phyloP scores from a whole-genome alignment of 1,140 invertebrate genomes.

The Pseudomyrmex concolor region DNA sequence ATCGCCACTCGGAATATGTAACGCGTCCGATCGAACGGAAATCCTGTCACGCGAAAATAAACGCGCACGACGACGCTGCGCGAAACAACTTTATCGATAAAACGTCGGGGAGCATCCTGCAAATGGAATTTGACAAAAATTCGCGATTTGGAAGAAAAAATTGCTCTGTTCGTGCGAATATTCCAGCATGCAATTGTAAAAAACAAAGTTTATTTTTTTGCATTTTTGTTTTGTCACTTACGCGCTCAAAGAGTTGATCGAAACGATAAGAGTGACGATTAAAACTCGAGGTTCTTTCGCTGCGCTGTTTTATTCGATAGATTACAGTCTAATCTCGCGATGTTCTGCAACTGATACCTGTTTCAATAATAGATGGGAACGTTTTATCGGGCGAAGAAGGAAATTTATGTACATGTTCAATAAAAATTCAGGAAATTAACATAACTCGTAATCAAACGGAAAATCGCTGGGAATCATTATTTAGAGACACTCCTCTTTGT shows the following conservation, averaged over 20 bases:
- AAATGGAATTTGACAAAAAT: constrained; percentile 13
- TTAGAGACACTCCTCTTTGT: not conserved
- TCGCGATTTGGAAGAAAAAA: not conserved
- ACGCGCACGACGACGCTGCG: not conserved
- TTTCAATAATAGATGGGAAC: constrained; percentile 21
- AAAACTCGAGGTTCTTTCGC: too few species aligned
- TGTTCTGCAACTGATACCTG: not conserved
- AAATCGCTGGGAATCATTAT: not conserved
- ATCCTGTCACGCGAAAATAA: constrained; percentile 36
- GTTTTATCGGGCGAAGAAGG: not conserved
- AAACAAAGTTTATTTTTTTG: too few species aligned
- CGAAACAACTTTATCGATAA: constrained; percentile 42
- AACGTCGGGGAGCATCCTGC: constrained; percentile 10
- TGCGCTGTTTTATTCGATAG: not conserved
- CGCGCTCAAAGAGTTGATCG: too few species aligned
- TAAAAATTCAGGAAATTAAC: constrained; percentile 28
- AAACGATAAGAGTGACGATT: too few species aligned
- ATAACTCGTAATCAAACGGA: constrained; percentile 5
- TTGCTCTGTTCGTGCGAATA: not conserved
- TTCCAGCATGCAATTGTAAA: too few species aligned
- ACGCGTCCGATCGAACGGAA: constrained; percentile 15
- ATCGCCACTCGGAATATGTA: constrained; percentile 32
- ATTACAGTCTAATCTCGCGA: not conserved
- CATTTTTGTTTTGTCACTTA: too few species aligned
- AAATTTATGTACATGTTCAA: not conserved